A percentile compares a stretch with the other conserved stretches of the same genome.
These are phyloP conservation scores for Leucophenga montana DNA, from an alignment of 2,888 invertebrate species.

Conservation along the genomic window DNA sequence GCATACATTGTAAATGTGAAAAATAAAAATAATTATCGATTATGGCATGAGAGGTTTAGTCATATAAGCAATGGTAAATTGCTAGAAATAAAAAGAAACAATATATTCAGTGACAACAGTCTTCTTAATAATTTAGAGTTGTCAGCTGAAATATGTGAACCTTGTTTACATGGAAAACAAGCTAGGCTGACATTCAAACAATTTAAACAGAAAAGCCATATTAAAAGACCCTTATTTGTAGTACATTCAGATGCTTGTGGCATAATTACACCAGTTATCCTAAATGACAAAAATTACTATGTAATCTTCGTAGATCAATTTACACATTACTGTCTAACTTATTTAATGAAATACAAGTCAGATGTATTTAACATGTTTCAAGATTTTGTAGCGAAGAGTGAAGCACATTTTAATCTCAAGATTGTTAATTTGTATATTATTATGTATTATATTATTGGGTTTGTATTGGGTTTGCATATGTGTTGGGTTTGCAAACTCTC, in stretches of 20 bases:
- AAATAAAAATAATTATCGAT: conserved; percentile 26
- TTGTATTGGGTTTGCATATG: too few relatives aligned
- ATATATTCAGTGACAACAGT: conserved; percentile 39
- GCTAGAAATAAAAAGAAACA: conserved; percentile 40
- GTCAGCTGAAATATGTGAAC: conserved; percentile 55
- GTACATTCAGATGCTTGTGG: conserved; percentile 60
- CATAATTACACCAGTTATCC: conserved; percentile 54
- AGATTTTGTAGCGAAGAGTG: conserved; percentile 35
- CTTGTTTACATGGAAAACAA: conserved; percentile 66
- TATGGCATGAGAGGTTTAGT: conserved; percentile 47
- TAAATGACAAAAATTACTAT: conserved; percentile 62
- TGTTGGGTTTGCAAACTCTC: conserved; percentile 41
- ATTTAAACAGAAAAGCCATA: conserved; percentile 50
- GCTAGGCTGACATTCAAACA: conserved; percentile 59
- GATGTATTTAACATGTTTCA: conserved; percentile 47
- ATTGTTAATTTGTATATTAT: conserved; percentile 42
- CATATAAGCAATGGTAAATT: conserved; percentile 46
- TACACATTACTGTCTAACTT: conserved; percentile 62
- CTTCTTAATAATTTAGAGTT: conserved; percentile 34
- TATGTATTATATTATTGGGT: too few relatives aligned
- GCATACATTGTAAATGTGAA: conserved; percentile 28
- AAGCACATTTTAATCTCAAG: conserved; percentile 55
- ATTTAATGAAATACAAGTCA: conserved; percentile 56
- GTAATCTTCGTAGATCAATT: conserved; percentile 64
- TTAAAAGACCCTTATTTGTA: conserved; percentile 60